Conservation (phyloP, 2,113 vertebrate genomes). For the Alethe diademata region DNA sequence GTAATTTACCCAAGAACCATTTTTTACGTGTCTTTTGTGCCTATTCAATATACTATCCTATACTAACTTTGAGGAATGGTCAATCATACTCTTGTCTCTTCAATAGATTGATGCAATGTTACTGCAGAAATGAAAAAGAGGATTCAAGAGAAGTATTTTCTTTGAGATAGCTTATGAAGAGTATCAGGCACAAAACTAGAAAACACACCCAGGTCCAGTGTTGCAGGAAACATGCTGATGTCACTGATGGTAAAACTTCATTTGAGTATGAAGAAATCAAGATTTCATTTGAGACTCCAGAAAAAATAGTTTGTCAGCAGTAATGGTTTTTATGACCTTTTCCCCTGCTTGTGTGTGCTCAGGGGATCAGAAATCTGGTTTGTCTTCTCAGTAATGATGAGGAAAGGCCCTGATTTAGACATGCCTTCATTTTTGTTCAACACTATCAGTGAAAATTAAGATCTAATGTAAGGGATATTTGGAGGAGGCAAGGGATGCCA, state of each 20-base stretch:
- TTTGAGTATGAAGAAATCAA: not conserved
- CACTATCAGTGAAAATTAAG: not conserved
- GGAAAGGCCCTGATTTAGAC: not conserved
- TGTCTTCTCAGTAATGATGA: not conserved
- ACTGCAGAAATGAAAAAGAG: not conserved
- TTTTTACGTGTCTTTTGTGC: not conserved
- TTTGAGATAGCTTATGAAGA: not conserved
- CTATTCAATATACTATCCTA: not conserved
- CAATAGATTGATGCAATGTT: not conserved
- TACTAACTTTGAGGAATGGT: not conserved
- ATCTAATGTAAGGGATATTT: not conserved
- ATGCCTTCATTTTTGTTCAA: not conserved
- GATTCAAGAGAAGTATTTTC: not conserved
- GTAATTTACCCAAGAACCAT: not conserved
- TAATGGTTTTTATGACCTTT: not conserved
- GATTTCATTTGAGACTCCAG: not conserved
- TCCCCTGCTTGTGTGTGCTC: not conserved
- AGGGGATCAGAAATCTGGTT: not conserved
- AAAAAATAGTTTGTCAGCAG: not conserved
- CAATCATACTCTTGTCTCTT: not conserved
- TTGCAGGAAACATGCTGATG: not conserved
- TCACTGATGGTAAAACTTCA: not conserved
- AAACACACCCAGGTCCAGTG: not conserved
- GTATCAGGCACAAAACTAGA: not conserved
- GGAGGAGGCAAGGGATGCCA: not conserved